Percentiles rank a stretch among this genome's conserved stretches.
These are phyloP conservation scores for Tetraneura akinire DNA, from an alignment of 1,140 invertebrate genomes.

Conservation along the genomic window DNA sequence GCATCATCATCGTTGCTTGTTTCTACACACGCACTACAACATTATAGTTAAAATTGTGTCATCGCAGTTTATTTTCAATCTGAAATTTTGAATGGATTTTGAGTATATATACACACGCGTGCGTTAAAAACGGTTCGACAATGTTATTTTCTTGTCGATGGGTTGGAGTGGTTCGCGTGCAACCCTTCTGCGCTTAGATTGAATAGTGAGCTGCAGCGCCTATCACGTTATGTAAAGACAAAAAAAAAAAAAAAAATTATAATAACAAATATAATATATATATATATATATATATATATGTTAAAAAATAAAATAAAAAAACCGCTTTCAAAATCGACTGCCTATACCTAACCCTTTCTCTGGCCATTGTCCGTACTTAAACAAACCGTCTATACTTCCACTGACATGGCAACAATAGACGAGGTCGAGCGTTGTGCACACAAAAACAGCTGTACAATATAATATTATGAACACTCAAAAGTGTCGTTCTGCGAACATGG, in stretches of 20 bases:
- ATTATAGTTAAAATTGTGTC: no score
- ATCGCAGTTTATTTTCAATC: no score
- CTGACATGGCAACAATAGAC: conserved; percentile 50
- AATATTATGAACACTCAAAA: conserved; percentile 48
- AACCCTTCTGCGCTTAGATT: conserved; percentile 4
- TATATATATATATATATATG: not conserved
- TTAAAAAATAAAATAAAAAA: conserved; percentile 10
- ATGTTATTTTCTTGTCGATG: conserved; percentile 7
- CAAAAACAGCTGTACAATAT: conserved; percentile 51
- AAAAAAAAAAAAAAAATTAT: not conserved
- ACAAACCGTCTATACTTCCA: conserved; percentile 47
- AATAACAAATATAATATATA: not conserved
- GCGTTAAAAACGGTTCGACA: no score
- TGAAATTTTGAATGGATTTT: no score
- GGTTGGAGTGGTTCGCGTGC: conserved; percentile 6
- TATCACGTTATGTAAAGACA: not conserved
- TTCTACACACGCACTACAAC: no score
- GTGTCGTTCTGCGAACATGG: conserved; percentile 43
- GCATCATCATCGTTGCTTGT: no score
- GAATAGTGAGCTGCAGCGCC: conserved; percentile 22
- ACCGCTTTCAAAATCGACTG: conserved; percentile 32
- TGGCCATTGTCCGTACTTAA: conserved; percentile 47
- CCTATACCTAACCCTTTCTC: conserved; percentile 38
- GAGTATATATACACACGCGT: no score
- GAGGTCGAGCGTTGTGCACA: conserved; percentile 48